Evolutionary conservation across 2,888 invertebrate genomes (phyloP), one percentile per base, ranked within the genome.

Genomic region (Heteromyza rotundicornis): DNA sequence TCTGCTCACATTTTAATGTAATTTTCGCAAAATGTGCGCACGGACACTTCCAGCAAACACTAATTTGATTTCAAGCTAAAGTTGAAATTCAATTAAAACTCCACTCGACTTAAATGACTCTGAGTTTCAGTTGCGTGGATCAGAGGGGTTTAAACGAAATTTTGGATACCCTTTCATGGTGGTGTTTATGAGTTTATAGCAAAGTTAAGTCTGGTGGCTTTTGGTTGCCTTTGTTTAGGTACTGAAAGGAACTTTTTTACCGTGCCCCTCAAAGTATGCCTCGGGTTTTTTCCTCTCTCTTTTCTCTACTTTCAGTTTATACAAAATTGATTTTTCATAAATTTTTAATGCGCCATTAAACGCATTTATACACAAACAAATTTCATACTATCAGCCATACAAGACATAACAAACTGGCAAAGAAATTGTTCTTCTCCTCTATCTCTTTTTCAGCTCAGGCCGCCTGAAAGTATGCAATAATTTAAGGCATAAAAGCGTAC

Each of bases 11-110:
- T 32, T 32, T 76, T 75, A 75, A 77, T 77, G 75, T 71, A 68
- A 76, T 74, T 73, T 69, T 65, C 66, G 61, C n/a, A 68, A 60
- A 62, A 57, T 52, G 63, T 60, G 44, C 57, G 24, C 47, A 22
- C 53, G 58, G 59, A 65, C 58, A 59, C 19, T 22, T 53, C 27
- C 54, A 53, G 56, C 57, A 35, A 55, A 75, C 69, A 71, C 74
- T 74, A 74, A 76, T 76, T 75, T 73, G 68, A 74, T 74, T 74
- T 76, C 75, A 76, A n/a, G 72, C 77, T 74, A 75, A 76, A 76
- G 77, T 74, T 74, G 75, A 74, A 74, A 74, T 74, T 76, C 74
- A 74, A 74, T 74, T 74, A 74, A 74, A 74, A 74, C 77, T 74
- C 77, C 76, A 76, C 74, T 74, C n/a, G n/a, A n/a, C n/a, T n/a